phyloP scores from a whole-genome alignment of 2,888 invertebrate genomes.

The Philereme vetulata region DNA sequence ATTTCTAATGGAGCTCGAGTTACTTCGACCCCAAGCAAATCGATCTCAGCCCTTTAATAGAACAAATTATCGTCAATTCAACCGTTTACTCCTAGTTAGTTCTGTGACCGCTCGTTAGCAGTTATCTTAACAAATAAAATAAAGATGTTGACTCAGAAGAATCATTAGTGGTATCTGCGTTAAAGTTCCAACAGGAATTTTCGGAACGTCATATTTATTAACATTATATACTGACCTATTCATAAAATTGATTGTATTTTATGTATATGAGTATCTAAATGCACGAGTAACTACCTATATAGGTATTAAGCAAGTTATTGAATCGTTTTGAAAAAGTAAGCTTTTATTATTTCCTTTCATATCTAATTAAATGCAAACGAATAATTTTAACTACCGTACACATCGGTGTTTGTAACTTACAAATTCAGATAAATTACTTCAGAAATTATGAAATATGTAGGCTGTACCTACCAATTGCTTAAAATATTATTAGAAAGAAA shows the following conservation, averaged over 20 bases:
- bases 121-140: slow-evolving; percentile 65
- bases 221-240: slow-evolving; percentile 10
- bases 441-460: too few species aligned
- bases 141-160: slow-evolving; percentile 51
- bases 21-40: slow-evolving; percentile 20
- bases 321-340: too few species aligned
- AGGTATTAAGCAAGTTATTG: too few species aligned
- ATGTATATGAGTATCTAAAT: too few species aligned
- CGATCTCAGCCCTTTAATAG: slow-evolving; percentile 28
- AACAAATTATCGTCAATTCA: slow-evolving; percentile 40
- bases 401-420: too few species aligned
- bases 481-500: too few species aligned
- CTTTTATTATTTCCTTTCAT: too few species aligned
- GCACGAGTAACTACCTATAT: too few species aligned
- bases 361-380: too few species aligned
- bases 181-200: slow-evolving; percentile 24
- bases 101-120: slow-evolving; percentile 49
- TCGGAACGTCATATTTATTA: background rate
- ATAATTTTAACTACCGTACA: too few species aligned
- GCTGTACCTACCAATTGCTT: too few species aligned
- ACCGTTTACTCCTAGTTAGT: slow-evolving; percentile 66
- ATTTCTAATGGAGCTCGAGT: background rate
- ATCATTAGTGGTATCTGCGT: slow-evolving; percentile 43
- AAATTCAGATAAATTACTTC: too few species aligned
- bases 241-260: background rate